phyloP scores from a whole-genome alignment of 2,797 vertebrate species.

The Pelodytes ibericus region DNA sequence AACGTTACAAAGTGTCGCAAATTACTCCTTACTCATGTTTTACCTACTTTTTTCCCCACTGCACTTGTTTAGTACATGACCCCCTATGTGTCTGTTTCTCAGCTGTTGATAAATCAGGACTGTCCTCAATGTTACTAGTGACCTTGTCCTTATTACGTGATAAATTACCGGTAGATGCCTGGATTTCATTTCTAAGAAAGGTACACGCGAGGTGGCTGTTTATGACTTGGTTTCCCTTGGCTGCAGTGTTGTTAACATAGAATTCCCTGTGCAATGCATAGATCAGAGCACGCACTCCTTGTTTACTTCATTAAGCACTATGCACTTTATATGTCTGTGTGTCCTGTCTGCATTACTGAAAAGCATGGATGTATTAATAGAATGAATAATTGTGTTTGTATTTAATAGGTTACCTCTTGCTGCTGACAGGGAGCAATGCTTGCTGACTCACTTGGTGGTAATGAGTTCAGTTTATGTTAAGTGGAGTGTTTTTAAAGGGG shows the following conservation, averaged over 20 bases:
- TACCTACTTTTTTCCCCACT: no score
- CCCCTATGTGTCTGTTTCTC: no score
- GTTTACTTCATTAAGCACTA: background rate
- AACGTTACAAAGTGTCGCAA: no score
- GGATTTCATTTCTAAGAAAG: no score
- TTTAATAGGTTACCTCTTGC: background rate
- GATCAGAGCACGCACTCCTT: background rate
- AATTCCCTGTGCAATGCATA: background rate
- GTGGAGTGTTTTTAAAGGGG: background rate
- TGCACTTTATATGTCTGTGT: background rate
- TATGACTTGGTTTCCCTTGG: background rate
- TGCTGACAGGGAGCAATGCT: background rate
- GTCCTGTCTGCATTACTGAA: background rate
- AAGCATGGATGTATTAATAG: background rate
- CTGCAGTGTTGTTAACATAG: background rate
- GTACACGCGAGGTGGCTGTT: background rate
- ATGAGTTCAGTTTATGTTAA: background rate
- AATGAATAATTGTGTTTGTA: constrained; percentile 3
- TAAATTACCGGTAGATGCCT: no score
- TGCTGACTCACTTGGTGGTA: background rate
- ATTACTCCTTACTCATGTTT: no score
- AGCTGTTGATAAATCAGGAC: no score
- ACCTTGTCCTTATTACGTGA: no score
- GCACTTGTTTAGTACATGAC: no score
- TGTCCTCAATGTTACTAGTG: no score